Evolutionary conservation across 2,888 invertebrate species (phyloP).

Genomic region (Pterobdella sp.): DNA sequence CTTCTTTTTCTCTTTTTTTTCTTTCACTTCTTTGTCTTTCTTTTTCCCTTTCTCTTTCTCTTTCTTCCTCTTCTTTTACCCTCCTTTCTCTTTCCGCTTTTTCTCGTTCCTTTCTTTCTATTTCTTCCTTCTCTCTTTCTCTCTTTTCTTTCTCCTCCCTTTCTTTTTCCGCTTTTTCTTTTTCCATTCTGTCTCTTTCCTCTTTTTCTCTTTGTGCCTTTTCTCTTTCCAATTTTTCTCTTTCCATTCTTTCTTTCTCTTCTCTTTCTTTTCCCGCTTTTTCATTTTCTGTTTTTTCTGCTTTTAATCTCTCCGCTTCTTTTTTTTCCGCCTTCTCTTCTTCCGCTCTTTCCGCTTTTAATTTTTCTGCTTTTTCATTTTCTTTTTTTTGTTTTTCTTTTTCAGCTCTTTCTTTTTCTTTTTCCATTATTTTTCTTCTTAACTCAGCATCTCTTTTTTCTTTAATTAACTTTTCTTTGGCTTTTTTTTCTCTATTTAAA

Average conservation of each 20-base stretch:
- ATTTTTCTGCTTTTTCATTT: too few species aligned
- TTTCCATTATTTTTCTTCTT: too few species aligned
- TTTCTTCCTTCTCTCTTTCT: neutral
- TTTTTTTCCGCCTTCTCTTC: too few species aligned
- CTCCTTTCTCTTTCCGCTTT: constrained; percentile 9
- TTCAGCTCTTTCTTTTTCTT: too few species aligned
- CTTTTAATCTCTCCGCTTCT: too few species aligned
- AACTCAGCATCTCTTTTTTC: too few species aligned
- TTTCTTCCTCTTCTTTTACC: constrained; percentile 9
- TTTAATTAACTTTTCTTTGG: too few species aligned
- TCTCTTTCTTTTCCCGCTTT: too few species aligned
- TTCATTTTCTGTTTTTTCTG: too few species aligned
- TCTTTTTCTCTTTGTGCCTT: neutral
- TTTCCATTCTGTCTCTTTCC: neutral
- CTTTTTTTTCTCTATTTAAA: too few species aligned
- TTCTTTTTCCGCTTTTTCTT: neutral
- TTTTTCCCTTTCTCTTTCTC: constrained; percentile 12
- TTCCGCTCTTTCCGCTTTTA: too few species aligned
- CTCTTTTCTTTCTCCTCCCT: neutral
- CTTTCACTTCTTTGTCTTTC: constrained; percentile 11
- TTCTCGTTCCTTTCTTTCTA: constrained; percentile 14
- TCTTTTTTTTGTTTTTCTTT: too few species aligned
- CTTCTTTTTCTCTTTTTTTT: constrained; percentile 18
- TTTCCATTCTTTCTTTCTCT: neutral
- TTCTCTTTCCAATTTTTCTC: neutral